Conservation (phyloP, 2,888 invertebrate species). For the Tipula helvola region DNA sequence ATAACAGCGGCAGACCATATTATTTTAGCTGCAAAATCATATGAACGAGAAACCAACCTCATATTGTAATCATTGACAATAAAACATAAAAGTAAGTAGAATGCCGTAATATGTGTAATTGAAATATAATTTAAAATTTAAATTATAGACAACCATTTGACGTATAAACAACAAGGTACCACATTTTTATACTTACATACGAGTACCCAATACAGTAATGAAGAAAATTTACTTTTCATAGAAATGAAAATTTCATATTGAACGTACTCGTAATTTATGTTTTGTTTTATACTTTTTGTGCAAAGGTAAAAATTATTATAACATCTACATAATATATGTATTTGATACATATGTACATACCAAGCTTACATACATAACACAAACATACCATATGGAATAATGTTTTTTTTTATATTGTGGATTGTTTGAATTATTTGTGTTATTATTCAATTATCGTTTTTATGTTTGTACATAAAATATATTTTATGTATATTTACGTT, state of each 20-base stretch:
- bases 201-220: not conserved
- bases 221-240: not conserved
- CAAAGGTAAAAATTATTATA: not conserved
- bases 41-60: no score
- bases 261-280: not conserved
- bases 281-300: not conserved
- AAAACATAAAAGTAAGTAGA: not conserved
- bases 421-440: not conserved
- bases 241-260: not conserved
- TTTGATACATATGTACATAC: not conserved
- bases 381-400: not conserved
- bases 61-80: conserved; percentile 13
- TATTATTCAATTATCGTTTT: not conserved
- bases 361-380: not conserved
- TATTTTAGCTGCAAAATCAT: no score
- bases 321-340: not conserved
- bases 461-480: not conserved
- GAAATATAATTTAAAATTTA: not conserved
- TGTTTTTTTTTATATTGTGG: not conserved
- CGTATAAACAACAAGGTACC: not conserved
- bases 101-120: not conserved
- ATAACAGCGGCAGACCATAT: no score
- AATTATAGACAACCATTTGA: not conserved
- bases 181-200: not conserved
- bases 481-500: not conserved